Evolutionary conservation across 2,797 vertebrate species (phyloP).

Genomic region (Carduelis carduelis): DNA sequence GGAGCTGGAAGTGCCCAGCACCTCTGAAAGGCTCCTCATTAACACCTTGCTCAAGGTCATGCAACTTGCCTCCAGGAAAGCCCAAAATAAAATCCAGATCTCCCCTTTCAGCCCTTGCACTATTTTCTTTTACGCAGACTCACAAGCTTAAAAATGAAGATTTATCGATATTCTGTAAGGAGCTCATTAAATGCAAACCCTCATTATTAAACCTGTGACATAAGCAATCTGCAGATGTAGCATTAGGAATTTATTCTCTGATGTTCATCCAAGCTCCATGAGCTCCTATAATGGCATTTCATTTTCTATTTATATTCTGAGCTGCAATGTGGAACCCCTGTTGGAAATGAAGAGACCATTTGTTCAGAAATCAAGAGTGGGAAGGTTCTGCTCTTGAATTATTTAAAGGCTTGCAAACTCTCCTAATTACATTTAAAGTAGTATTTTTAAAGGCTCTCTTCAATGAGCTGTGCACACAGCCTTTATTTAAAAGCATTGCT

Average conservation of each 20-base stretch:
- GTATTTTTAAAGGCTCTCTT: neutral
- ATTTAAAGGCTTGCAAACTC: constrained; percentile 44
- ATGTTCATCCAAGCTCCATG: constrained; percentile 11
- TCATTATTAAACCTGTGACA: constrained; percentile 3
- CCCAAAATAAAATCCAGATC: neutral
- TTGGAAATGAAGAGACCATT: constrained; percentile 27
- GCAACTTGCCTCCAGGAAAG: neutral
- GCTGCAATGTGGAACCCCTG: constrained; percentile 14
- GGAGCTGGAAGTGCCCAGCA: constrained; percentile 4
- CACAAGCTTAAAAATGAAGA: neutral
- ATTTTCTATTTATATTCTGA: constrained; percentile 50
- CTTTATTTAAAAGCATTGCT: neutral
- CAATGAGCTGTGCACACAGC: neutral
- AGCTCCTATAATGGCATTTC: constrained; percentile 31
- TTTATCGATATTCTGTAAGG: neutral
- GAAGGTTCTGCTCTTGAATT: constrained; percentile 34
- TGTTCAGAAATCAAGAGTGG: constrained; percentile 36
- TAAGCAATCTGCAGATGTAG: constrained; percentile 9
- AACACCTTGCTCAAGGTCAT: constrained; percentile 45
- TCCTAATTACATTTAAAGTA: neutral
- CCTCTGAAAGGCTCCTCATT: neutral
- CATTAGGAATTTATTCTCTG: constrained; percentile 4
- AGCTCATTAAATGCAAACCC: neutral
- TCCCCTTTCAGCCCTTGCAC: neutral
- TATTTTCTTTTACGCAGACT: neutral